Conservation (phyloP, 2,797 vertebrate species). For the Clamator glandarius region DNA sequence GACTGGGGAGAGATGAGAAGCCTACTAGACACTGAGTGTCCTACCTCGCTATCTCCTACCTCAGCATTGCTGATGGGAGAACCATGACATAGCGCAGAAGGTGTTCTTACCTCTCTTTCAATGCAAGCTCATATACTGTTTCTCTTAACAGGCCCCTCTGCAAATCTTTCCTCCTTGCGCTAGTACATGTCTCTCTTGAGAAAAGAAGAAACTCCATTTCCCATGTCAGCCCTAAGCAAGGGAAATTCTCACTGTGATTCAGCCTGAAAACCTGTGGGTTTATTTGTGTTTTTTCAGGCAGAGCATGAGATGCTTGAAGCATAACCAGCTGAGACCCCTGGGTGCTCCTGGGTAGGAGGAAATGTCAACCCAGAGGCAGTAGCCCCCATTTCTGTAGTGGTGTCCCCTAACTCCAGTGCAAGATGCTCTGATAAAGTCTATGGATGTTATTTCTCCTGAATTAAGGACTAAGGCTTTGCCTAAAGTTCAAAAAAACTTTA, state of each 20-base stretch:
- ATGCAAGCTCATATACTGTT: not conserved
- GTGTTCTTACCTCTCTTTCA: not conserved
- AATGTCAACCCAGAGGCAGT: not conserved
- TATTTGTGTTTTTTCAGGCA: not conserved
- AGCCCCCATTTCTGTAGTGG: not conserved
- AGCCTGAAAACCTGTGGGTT: not conserved
- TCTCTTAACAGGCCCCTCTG: not conserved
- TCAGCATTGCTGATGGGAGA: not conserved
- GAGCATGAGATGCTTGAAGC: fast-evolving
- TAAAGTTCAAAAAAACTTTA: not conserved
- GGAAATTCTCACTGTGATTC: not conserved
- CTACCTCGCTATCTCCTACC: fast-evolving
- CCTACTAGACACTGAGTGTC: not conserved
- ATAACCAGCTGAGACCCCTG: not conserved
- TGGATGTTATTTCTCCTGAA: not conserved
- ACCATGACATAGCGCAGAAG: not conserved
- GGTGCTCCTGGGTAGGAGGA: not conserved
- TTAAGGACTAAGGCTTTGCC: not conserved
- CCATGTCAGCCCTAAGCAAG: not conserved
- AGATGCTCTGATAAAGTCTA: not conserved
- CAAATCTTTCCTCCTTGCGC: not conserved
- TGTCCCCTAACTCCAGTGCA: not conserved
- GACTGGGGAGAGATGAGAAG: not conserved
- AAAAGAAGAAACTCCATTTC: not conserved
- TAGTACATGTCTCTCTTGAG: fast-evolving